Evolutionary conservation across 2,888 invertebrate genomes (phyloP).

Genomic region (Mayetiola destructor): DNA sequence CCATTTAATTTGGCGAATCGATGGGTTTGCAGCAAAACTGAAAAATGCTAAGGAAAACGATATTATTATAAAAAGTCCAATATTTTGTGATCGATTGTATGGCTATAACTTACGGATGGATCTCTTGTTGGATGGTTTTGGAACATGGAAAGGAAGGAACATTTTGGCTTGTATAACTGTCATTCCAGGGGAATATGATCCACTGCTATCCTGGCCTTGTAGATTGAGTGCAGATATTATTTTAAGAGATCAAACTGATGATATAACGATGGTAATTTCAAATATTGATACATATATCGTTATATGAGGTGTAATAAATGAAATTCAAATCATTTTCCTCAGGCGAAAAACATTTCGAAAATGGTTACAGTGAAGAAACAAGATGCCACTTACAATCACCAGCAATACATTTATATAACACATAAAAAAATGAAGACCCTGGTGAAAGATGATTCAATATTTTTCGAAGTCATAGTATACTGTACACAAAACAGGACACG

Average conservation of each 20-base stretch:
- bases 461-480: conserved; percentile 30
- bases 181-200: conserved; percentile 55
- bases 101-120: conserved; percentile 64
- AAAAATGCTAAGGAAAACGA: conserved; percentile 51
- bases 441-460: conserved; percentile 31
- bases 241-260: conserved; percentile 46
- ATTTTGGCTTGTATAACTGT: conserved; percentile 53
- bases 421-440: conserved; percentile 30
- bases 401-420: conserved; percentile 33
- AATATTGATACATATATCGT: conserved; percentile 18
- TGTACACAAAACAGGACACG: too few relatives aligned
- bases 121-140: conserved; percentile 55
- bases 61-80: conserved; percentile 47
- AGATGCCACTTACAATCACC: conserved; percentile 32
- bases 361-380: conserved; percentile 42
- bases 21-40: conserved; percentile 48
- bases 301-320: too few relatives aligned
- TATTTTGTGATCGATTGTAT: conserved; percentile 53
- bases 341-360: conserved; percentile 50
- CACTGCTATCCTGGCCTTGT: conserved; percentile 59
- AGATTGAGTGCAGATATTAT: conserved; percentile 48
- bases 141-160: conserved; percentile 62
- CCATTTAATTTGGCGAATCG: conserved; percentile 55
- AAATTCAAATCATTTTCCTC: conserved; percentile 16
- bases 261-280: conserved; percentile 25